Conservation (phyloP, 2,888 invertebrate species). For the Rotaria magnacalcarata region DNA sequence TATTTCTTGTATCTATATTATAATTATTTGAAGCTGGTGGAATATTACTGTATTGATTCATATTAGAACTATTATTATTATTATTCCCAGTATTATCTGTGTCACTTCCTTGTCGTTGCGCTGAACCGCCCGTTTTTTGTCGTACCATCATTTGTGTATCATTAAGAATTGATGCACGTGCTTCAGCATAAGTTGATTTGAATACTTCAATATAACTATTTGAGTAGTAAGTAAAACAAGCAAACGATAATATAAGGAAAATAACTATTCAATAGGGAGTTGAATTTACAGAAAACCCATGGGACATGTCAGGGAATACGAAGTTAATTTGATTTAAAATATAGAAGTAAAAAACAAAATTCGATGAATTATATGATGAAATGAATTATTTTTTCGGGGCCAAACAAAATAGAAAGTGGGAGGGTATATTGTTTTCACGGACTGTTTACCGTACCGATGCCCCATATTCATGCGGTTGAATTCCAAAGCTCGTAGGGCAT, state of each 20-base stretch:
- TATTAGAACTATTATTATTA: background rate
- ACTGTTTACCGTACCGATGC: conserved; percentile 76
- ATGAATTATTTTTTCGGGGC: no score
- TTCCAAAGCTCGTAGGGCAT: conserved; percentile 92
- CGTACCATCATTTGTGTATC: background rate
- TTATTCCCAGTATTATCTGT: background rate
- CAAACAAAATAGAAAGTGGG: no score
- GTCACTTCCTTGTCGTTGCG: background rate
- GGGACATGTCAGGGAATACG: background rate
- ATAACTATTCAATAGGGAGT: background rate
- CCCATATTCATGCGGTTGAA: conserved; percentile 90
- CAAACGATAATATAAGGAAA: background rate
- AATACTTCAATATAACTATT: conserved; percentile 10
- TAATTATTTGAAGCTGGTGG: background rate
- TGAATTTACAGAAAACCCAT: background rate
- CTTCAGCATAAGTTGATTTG: conserved; percentile 20
- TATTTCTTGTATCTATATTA: background rate
- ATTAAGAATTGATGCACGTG: background rate
- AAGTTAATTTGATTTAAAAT: background rate
- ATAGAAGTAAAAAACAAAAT: background rate
- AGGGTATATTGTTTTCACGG: no score
- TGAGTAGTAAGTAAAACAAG: background rate
- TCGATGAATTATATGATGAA: no score
- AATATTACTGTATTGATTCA: background rate
- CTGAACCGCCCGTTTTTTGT: background rate